These are phyloP conservation scores for Rhyzopertha dominica DNA, from an alignment of 1,140 invertebrate species.

Conservation along the genomic window DNA sequence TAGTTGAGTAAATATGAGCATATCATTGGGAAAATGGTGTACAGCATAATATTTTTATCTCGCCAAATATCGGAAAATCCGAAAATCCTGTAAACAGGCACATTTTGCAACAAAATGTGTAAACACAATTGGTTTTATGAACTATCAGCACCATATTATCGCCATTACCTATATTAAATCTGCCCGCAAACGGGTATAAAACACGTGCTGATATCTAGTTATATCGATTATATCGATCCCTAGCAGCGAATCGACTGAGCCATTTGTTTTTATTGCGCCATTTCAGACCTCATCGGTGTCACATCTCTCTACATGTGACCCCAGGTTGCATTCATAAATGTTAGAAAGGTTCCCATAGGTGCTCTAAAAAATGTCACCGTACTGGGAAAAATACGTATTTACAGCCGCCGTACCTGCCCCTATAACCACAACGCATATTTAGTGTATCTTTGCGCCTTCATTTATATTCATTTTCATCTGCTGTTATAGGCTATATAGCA, in stretches of 20 bases:
- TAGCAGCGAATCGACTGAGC: conserved; percentile 26
- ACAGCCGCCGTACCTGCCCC: conserved; percentile 8
- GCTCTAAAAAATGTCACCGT: conserved; percentile 25
- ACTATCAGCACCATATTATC: too few relatives aligned
- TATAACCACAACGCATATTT: too few relatives aligned
- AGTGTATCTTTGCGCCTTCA: background rate
- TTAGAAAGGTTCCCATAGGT: conserved; percentile 31
- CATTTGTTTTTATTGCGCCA: conserved; percentile 28
- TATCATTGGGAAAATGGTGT: too few relatives aligned
- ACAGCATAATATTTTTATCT: too few relatives aligned
- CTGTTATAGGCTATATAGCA: too few relatives aligned
- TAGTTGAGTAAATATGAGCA: too few relatives aligned
- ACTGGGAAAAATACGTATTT: conserved; percentile 16
- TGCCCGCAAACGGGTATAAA: conserved; percentile 19
- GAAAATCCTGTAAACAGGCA: too few relatives aligned
- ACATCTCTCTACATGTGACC: conserved; percentile 26
- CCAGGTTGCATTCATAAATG: conserved; percentile 26
- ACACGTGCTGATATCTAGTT: conserved; percentile 18
- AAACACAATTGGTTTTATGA: too few relatives aligned
- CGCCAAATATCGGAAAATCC: too few relatives aligned
- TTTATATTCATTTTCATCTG: conserved; percentile 16
- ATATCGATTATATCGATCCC: conserved; percentile 29
- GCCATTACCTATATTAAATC: conserved; percentile 20
- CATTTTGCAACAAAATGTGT: too few relatives aligned
- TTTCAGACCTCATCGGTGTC: conserved; percentile 24